Evolutionary conservation across 2,113 vertebrate species (phyloP).

Genomic region (Ariopsis seemanni): DNA sequence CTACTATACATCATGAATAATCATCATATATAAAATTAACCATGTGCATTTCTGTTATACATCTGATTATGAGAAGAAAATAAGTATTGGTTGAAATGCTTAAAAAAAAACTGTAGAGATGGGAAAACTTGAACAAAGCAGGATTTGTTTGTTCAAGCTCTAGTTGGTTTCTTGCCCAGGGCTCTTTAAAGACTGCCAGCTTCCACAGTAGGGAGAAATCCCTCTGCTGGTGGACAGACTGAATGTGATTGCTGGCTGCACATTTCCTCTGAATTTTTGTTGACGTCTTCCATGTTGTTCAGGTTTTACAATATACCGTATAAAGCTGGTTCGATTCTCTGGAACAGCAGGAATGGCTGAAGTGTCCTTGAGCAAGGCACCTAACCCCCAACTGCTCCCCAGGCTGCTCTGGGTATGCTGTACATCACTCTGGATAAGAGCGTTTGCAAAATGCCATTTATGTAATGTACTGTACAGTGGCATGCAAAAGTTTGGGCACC

Average conservation of each 20-base stretch:
- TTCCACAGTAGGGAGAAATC: slow-evolving; percentile 77
- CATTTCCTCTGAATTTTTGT: neutral
- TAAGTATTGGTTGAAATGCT: slow-evolving; percentile 40
- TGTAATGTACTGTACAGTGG: too few species aligned
- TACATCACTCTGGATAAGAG: too few species aligned
- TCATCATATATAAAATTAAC: neutral
- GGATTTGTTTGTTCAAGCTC: slow-evolving; percentile 47
- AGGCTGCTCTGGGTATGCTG: too few species aligned
- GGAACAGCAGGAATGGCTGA: too few species aligned
- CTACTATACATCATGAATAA: slow-evolving; percentile 57
- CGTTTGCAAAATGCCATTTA: too few species aligned
- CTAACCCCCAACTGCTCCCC: too few species aligned
- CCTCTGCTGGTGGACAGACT: slow-evolving; percentile 58
- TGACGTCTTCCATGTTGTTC: slow-evolving; percentile 1
- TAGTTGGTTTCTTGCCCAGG: slow-evolving; percentile 68
- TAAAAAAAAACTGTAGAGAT: neutral
- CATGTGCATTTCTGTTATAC: neutral
- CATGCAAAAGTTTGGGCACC: too few species aligned
- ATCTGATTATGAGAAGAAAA: neutral
- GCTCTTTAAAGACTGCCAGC: slow-evolving; percentile 73
- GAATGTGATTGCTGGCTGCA: slow-evolving; percentile 28
- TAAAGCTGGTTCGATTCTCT: too few species aligned
- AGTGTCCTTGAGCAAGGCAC: too few species aligned
- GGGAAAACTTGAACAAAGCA: neutral
- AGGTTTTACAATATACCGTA: too few species aligned